Base-by-base conservation (phyloP, 1,140 invertebrate species). In the Scaptomyza graminum region DNA sequence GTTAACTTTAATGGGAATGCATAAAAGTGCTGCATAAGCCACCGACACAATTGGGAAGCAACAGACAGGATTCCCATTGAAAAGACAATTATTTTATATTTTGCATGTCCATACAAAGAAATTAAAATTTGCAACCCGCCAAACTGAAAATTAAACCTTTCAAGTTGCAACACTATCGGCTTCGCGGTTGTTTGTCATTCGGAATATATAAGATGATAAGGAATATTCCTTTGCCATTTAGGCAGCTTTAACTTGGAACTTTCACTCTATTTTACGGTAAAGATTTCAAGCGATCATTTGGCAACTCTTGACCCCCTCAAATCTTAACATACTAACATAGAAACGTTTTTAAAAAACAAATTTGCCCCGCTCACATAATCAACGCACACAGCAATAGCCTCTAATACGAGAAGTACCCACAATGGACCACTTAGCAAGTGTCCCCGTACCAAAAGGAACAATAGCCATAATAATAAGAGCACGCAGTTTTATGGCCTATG, bases 351-450 rank as follows among this genome's bases (percentile, higher is more conserved):
- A 65, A 70, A 70, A 68, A 61, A 65, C 60, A 47, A 67, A 57
- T 73, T 56, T 8, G 6, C 9, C 59, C 59, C 65, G 66, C 79
- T 74, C 74, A 60, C 56, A 78, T 83, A 63, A 70, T 50, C 44
- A 52, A 28, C 51, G 16, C 46, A 9, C 13, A 54, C 5, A 49
- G 25, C n/a, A 37, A 25, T 59, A 44, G 43, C 73, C 55, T 34
- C 54, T 57, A 46, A 50, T 63, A 41, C 16, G 39, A 67, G 44
- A 74, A 80, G 70, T 81, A 49, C 79, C 22, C 81, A 85, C 81
- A 57, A 64, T 71, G 81, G 81, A 77, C 77, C 77, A 84, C 81
- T 84, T 84, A 84, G 69, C 44, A 77, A 73, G 64, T 76, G 72
- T 9, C 7, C 43, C 49, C 31, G 55, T 47, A 7, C 44, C 44